Percentiles rank a stretch among this genome's conserved stretches.
Conservation (phyloP, 2,888 invertebrate species). For the Clivina fossor region DNA sequence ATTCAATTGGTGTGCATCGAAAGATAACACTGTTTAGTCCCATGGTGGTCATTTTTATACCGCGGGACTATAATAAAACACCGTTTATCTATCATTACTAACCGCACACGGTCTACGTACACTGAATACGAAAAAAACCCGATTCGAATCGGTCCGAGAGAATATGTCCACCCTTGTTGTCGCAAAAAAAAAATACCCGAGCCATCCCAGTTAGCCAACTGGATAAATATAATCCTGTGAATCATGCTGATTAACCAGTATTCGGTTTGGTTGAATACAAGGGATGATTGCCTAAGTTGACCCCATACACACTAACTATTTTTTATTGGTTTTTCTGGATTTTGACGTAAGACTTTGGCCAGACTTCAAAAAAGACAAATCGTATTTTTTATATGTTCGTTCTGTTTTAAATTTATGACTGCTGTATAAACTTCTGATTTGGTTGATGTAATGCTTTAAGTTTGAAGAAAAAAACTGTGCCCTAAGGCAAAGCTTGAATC, state of each 20-base stretch:
- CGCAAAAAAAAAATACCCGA: constrained; percentile 5
- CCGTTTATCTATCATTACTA: constrained; percentile 21
- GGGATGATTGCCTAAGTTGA: constrained; percentile 1
- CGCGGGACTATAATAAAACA: constrained; percentile 10
- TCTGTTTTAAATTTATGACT: too few species aligned
- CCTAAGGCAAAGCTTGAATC: too few species aligned
- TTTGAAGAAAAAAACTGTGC: too few species aligned
- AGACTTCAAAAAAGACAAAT: too few species aligned
- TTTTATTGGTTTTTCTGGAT: constrained; percentile 2
- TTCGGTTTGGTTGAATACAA: background rate
- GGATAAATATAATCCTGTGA: too few species aligned
- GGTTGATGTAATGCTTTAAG: too few species aligned
- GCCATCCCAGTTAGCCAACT: background rate
- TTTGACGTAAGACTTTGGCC: background rate
- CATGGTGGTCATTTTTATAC: constrained; percentile 1
- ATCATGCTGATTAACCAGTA: background rate
- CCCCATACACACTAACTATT: background rate
- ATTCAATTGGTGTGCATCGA: background rate
- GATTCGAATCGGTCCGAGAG: constrained; percentile 1
- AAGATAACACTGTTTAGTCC: constrained; percentile 1
- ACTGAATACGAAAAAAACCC: constrained; percentile 16
- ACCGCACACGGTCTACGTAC: constrained; percentile 1
- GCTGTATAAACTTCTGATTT: too few species aligned
- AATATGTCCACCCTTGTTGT: constrained; percentile 16
- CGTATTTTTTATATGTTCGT: too few species aligned